Evolutionary conservation across 2,888 invertebrate species (phyloP), one percentile per base, ranked within the genome.

Genomic region (Microchrysa polita): DNA sequence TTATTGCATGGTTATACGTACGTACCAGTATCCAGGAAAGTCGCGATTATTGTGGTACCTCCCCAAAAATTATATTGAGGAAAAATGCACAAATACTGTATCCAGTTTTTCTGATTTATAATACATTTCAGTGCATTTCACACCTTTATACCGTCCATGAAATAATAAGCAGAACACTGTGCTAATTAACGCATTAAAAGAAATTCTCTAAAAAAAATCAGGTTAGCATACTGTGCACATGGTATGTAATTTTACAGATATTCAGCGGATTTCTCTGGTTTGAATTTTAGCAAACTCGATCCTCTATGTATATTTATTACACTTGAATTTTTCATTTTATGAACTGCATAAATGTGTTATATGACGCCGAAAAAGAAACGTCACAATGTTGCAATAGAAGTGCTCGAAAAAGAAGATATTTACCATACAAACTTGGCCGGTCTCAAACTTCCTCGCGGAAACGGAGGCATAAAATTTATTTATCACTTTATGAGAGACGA

Each of bases 361-460:
- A n/a, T n/a, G n/a, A n/a, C n/a, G n/a, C n/a, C n/a, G n/a, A n/a
- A n/a, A n/a, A n/a, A n/a, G n/a, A 34, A 5, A 5, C 42, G 61
- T 14, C 59, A 59, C 59, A 59, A 59, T 59, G 59, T 59, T 59
- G 59, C 27, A 10, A n/a, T 59, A n/a, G 27, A n/a, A n/a, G n/a
- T n/a, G 27, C 4, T 34, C 27, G n/a, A n/a, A n/a, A n/a, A n/a
- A n/a, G n/a, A n/a, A n/a, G n/a, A n/a, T n/a, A n/a, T n/a, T n/a
- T n/a, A n/a, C n/a, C n/a, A 27, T 40, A 23, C 10, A 5, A 60
- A 61, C 18, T 61, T n/a, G 27, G 27, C 7, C 27, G 7, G 27
- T 7, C 27, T 34, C 7, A 2, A 34, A 34, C 27, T 34, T 34
- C 27, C 27, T 34, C 27, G n/a, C 27, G 27, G 27, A 34, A n/a